These are phyloP conservation scores for Machimus atricapillus DNA, from an alignment of 2,888 invertebrate species.

Conservation along the genomic window DNA sequence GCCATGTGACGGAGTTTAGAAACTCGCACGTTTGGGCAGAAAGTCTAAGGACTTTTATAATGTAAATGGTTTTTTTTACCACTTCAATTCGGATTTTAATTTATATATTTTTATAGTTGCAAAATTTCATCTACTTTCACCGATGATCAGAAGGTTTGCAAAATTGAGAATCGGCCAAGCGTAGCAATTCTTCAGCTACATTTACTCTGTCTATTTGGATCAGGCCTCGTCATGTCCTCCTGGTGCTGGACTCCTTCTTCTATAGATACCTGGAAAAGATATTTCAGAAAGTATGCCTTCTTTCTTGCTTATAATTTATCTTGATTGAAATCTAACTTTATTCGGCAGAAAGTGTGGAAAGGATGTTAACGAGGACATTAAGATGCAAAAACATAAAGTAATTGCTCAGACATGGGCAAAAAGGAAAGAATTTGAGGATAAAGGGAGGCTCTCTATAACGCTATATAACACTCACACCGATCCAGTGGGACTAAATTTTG, in stretches of 20 bases:
- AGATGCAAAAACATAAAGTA: slow-evolving; percentile 84
- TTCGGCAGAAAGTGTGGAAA: slow-evolving; percentile 73
- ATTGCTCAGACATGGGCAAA: slow-evolving; percentile 92
- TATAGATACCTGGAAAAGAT: slow-evolving; percentile 84
- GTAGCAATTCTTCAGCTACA: slow-evolving; percentile 84
- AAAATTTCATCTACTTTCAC: slow-evolving; percentile 57
- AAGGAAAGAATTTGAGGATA: slow-evolving; percentile 81
- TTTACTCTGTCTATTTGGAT: slow-evolving; percentile 81
- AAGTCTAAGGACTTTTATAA: slow-evolving; percentile 78
- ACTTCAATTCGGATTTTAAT: neutral
- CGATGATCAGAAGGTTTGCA: slow-evolving; percentile 65
- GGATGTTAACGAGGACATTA: slow-evolving; percentile 73
- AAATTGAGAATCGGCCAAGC: slow-evolving; percentile 76
- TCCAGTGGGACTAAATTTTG: slow-evolving; percentile 83
- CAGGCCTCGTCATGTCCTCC: slow-evolving; percentile 87
- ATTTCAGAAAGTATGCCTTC: slow-evolving; percentile 74
- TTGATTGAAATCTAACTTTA: neutral
- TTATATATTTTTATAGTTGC: slow-evolving; percentile 54
- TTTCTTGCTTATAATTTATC: neutral
- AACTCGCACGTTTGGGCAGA: slow-evolving; percentile 78
- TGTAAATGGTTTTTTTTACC: slow-evolving; percentile 69
- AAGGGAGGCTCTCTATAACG: slow-evolving; percentile 85
- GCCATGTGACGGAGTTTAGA: slow-evolving; percentile 82
- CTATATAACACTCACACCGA: slow-evolving; percentile 88
- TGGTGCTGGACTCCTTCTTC: slow-evolving; percentile 94